Evolutionary conservation across 2,113 vertebrate species (phyloP), one percentile per base, ranked within the genome.

Genomic region (Dipodomys ordii): DNA sequence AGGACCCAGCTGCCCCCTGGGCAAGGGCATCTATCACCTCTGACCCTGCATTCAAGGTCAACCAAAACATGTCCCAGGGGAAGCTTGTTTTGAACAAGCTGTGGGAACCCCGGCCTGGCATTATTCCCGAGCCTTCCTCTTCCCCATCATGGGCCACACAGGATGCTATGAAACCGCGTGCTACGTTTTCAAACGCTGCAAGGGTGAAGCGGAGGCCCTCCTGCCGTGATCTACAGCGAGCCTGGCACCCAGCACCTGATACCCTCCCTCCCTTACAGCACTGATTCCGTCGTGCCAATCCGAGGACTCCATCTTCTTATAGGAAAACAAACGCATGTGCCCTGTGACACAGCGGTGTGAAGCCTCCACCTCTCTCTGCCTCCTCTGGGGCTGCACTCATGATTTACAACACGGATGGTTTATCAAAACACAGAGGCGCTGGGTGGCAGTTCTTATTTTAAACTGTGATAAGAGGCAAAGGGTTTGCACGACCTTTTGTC

Each of bases 401-500:
- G 27, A 13, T 81, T 46, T 32, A 53, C 44, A 15, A n/a, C 30
- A 0, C 0, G 11, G 19, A 25, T 18, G 44, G 18, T 57, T 84
- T 32, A 39, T 84, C 68, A 2, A 16, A 27, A 0, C 10, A 30
- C 35, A 27, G 1, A 85, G 74, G 35, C 0, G 3, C 19, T 71
- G 83, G 69, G 62, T 35, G 35, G 46, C 71, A 91, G 83, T 23
- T 53, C 35, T 69, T 76, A 53, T 28, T 93, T 76, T 65, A 60
- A 60, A 81, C 64, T 28, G 11, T 9, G 64, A 19, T 73, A 83
- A 89, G 89, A 82, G 69, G 65, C 10, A 2, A 13, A 62, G 35
- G 27, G 27, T 44, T 28, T 27, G 9, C 23, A 10, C 64, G 44
- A 65, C 49, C 68, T 87, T 85, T 18, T 28, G 12, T 32, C 30